Evolutionary conservation across 1,140 invertebrate genomes (phyloP).

Genomic region (Pectinophora gossypiella): DNA sequence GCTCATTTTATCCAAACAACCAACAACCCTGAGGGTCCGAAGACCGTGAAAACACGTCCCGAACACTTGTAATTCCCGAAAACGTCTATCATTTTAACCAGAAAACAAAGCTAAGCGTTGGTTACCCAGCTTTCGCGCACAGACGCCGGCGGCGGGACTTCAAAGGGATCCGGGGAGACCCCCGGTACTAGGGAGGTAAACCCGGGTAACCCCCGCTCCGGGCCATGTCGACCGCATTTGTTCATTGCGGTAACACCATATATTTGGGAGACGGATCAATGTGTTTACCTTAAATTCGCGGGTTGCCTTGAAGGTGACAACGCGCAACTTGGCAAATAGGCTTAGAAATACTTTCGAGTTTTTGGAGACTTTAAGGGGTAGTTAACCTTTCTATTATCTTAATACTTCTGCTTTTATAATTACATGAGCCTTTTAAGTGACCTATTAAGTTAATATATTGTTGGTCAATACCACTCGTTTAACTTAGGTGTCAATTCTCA

Average conservation of each 20-base stretch:
- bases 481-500: no score
- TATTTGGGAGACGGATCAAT: conserved; percentile 41
- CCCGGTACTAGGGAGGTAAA: no score
- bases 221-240: conserved; percentile 37
- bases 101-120: conserved; percentile 63
- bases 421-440: no score
- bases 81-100: conserved; percentile 55
- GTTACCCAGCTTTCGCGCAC: conserved; percentile 59
- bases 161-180: conserved; percentile 51
- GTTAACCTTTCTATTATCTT: no score
- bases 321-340: no score
- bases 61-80: conserved; percentile 41
- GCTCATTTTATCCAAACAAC: no score
- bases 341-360: no score
- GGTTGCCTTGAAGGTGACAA: conserved; percentile 22
- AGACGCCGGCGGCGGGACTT: conserved; percentile 51
- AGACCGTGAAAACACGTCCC: conserved; percentile 26
- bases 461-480: no score
- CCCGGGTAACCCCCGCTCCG: conserved; percentile 20
- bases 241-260: conserved; percentile 38
- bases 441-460: no score
- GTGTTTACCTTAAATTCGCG: conserved; percentile 21
- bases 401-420: no score
- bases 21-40: conserved; percentile 26
- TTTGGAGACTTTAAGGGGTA: no score